Conservation (phyloP, 1,140 invertebrate species). For the Brachionus angularis region DNA sequence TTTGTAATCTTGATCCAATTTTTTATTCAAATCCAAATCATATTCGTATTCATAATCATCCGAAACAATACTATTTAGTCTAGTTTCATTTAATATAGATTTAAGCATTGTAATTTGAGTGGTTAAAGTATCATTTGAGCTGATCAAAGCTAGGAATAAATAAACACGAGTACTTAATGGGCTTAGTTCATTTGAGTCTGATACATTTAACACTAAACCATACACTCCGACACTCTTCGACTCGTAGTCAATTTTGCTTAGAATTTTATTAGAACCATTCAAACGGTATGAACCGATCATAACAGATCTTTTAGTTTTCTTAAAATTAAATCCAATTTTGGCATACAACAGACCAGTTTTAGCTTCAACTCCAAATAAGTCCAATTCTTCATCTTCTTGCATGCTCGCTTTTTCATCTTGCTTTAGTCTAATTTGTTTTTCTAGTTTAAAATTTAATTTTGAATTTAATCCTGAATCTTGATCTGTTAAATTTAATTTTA, state of each 20-base stretch:
- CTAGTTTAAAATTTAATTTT: conserved; percentile 27
- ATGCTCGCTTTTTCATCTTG: not conserved
- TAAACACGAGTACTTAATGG: not conserved
- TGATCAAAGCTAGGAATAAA: not conserved
- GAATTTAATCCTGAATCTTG: conserved; percentile 21
- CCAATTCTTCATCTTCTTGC: not conserved
- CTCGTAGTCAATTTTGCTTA: not conserved
- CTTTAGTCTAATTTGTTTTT: conserved; percentile 30
- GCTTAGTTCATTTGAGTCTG: not conserved
- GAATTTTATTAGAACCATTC: too few relatives aligned
- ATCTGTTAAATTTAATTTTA: not conserved
- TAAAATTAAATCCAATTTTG: not conserved
- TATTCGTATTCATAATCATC: conserved; percentile 10
- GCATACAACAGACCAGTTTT: conserved; percentile 11
- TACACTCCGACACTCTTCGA: not conserved
- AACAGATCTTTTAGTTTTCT: not conserved
- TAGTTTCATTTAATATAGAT: conserved; percentile 3
- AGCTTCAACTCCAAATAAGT: conserved; percentile 16
- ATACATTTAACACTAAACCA: conserved; percentile 11
- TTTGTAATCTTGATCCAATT: not conserved
- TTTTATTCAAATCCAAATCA: not conserved
- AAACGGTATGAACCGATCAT: conserved; percentile 1
- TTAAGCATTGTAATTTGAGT: not conserved
- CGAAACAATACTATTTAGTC: not conserved
- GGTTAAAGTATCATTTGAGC: not conserved